Conservation (phyloP, 1,140 invertebrate genomes). For the Halictus rubicundus region DNA sequence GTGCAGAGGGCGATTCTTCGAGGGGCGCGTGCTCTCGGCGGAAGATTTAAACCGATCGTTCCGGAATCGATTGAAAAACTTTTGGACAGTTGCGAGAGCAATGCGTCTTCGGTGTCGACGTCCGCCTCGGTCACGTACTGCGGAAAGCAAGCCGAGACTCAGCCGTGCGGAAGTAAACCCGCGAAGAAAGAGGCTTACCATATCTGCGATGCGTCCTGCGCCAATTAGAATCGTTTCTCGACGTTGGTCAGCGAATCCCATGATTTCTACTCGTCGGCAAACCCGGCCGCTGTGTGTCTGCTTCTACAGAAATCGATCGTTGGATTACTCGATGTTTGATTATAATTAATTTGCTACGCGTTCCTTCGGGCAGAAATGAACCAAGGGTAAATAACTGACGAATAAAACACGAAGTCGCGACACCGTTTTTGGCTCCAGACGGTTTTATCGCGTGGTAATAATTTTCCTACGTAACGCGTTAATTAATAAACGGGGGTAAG, state of each 20-base stretch:
- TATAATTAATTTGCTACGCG: conserved; percentile 29
- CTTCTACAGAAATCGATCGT: background rate
- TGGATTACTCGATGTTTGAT: conserved; percentile 9
- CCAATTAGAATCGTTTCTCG: background rate
- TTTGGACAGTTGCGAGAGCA: conserved; percentile 36
- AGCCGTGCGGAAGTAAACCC: background rate
- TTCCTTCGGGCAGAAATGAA: background rate
- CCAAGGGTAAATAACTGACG: conserved; percentile 9
- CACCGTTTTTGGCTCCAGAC: conserved; percentile 26
- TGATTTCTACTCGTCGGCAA: no score
- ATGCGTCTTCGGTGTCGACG: background rate
- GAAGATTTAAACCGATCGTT: conserved; percentile 36
- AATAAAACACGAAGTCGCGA: conserved; percentile 17
- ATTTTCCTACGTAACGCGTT: conserved; percentile 52
- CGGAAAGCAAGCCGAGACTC: background rate
- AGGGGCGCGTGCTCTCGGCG: conserved; percentile 44
- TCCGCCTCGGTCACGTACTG: conserved; percentile 2
- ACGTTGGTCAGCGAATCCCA: background rate
- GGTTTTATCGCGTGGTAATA: conserved; percentile 48
- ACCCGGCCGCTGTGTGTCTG: no score
- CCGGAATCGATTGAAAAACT: conserved; percentile 47
- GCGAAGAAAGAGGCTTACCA: background rate
- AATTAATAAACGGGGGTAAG: conserved; percentile 62
- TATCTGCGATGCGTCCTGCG: background rate
- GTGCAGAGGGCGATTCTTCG: conserved; percentile 55